phyloP scores from a whole-genome alignment of 92 coral and sea anemone species.

The Parazoanthus atlanticus region DNA sequence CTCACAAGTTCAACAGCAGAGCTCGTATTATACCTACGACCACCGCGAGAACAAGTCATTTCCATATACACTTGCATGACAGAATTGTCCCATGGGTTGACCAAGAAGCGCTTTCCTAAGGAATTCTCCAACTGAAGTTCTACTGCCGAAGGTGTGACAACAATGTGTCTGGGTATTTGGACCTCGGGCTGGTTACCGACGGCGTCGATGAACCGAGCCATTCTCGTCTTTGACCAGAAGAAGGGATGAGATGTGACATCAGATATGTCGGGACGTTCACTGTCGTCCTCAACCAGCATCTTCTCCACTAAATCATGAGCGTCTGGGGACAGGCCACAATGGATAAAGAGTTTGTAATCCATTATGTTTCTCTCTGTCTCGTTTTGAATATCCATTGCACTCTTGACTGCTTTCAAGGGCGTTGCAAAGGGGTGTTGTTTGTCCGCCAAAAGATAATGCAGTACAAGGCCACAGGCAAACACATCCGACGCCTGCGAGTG shows the following conservation, averaged over 20 bases:
- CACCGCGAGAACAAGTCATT: neutral
- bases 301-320: constrained; percentile 27
- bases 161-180: neutral
- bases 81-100: neutral
- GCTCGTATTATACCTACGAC: neutral
- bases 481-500: constrained; percentile 43
- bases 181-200: constrained; percentile 57
- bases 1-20: constrained; percentile 6
- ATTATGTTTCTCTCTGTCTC: constrained; percentile 51
- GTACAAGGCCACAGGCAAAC: constrained; percentile 56
- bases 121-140: neutral
- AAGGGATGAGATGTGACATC: constrained; percentile 42
- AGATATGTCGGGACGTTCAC: constrained; percentile 31
- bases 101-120: neutral
- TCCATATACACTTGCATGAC: neutral
- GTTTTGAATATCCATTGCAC: neutral
- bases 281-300: constrained; percentile 37
- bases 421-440: constrained; percentile 51
- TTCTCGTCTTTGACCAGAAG: constrained; percentile 48
- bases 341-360: constrained; percentile 3
- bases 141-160: neutral
- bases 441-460: constrained; percentile 41
- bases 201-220: constrained; percentile 37
- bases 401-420: neutral
- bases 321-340: constrained; percentile 37